Percentiles rank a stretch among this genome's conserved stretches.
Conservation (phyloP, 2,797 vertebrate species). For the Hemitrygon akajei region DNA sequence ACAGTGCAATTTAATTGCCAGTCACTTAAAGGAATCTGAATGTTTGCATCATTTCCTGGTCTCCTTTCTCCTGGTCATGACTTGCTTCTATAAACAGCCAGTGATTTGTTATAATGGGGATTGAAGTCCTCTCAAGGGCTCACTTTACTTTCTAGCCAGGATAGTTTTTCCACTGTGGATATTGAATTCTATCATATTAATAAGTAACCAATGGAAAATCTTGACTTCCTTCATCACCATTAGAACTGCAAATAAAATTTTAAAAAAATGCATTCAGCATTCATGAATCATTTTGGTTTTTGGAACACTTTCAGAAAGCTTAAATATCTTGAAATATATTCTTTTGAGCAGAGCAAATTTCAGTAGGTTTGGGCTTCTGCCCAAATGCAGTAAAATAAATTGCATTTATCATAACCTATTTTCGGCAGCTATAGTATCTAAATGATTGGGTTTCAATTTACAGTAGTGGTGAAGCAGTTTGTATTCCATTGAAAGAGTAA, state of each 20-base stretch:
- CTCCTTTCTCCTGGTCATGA: constrained; percentile 31
- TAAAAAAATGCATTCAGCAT: background rate
- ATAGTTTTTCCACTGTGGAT: constrained; percentile 32
- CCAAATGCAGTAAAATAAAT: constrained; percentile 32
- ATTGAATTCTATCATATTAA: constrained; percentile 30
- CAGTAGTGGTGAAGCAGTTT: background rate
- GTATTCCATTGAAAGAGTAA: background rate
- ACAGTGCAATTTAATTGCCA: constrained; percentile 37
- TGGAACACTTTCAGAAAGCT: constrained; percentile 5
- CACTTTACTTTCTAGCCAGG: constrained; percentile 8
- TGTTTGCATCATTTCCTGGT: constrained; percentile 37
- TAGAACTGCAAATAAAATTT: constrained; percentile 25
- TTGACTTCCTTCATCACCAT: background rate
- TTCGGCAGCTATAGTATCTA: background rate
- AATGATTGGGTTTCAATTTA: background rate
- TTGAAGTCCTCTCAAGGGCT: constrained; percentile 34
- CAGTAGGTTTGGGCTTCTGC: background rate
- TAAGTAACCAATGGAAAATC: constrained; percentile 27
- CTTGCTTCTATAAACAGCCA: constrained; percentile 36
- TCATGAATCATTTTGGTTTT: constrained; percentile 26
- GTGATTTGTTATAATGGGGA: constrained; percentile 38
- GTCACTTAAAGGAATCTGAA: constrained; percentile 35
- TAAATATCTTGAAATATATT: constrained; percentile 3
- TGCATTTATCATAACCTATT: constrained; percentile 31
- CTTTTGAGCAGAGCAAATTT: background rate